These are phyloP conservation scores for Lordiphosa andalusiaca DNA, from an alignment of 2,888 invertebrate genomes.

Conservation along the genomic window DNA sequence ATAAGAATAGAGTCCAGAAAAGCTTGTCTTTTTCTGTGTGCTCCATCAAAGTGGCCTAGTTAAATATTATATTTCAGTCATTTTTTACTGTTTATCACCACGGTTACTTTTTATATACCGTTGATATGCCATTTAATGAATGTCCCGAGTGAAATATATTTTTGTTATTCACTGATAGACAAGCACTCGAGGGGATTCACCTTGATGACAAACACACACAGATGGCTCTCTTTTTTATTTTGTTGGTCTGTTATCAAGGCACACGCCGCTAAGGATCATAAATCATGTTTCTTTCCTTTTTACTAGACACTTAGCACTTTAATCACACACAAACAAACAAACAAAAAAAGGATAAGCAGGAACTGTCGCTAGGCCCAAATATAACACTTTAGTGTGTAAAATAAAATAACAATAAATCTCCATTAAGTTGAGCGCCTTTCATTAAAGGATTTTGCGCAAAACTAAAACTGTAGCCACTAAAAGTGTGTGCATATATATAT, in stretches of 20 bases:
- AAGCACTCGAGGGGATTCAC: too few species aligned
- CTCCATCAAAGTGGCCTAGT: too few species aligned
- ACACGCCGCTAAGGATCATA: conserved; percentile 3
- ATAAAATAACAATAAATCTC: conserved; percentile 59
- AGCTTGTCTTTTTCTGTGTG: too few species aligned
- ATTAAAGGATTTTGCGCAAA: conserved; percentile 54
- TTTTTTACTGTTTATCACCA: too few species aligned
- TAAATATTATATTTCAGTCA: too few species aligned
- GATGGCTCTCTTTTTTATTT: not conserved
- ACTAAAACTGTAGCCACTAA: not conserved
- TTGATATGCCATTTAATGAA: too few species aligned
- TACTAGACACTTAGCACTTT: conserved; percentile 9
- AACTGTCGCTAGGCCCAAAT: conserved; percentile 5
- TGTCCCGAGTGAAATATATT: too few species aligned
- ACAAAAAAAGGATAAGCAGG: not conserved
- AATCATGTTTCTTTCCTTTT: conserved; percentile 9
- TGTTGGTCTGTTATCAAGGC: not conserved
- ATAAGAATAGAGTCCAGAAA: too few species aligned
- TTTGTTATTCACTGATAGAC: too few species aligned
- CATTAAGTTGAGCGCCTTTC: conserved; percentile 64
- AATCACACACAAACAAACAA: conserved; percentile 1
- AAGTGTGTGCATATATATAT: conserved; percentile 16
- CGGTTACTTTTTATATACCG: too few species aligned
- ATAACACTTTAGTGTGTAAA: conserved; percentile 4
- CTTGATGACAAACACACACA: too few species aligned